Percentiles rank a stretch among this genome's conserved stretches.
phyloP scores from a whole-genome alignment of 2,888 invertebrate species.

The Dynastes tityus region DNA sequence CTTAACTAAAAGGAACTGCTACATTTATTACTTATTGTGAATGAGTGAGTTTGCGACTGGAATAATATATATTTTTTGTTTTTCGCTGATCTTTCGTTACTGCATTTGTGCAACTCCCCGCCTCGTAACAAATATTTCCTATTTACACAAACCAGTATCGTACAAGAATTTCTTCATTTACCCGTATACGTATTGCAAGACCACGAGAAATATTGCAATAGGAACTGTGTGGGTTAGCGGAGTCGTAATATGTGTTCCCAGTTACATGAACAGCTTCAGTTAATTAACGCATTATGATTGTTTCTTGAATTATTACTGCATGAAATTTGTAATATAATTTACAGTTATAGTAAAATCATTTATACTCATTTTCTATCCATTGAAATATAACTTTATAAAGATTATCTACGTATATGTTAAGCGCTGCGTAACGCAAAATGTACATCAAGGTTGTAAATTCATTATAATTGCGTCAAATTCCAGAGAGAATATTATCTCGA shows the following conservation, averaged over 20 bases:
- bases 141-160: slow-evolving; percentile 27
- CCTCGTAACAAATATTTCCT: slow-evolving; percentile 30
- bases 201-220: slow-evolving; percentile 41
- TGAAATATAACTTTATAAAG: background rate
- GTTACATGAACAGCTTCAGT: slow-evolving; percentile 17
- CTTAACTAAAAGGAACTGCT: slow-evolving; percentile 56
- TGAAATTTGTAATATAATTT: background rate
- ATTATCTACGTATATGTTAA: no score
- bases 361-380: no score
- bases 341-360: background rate
- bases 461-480: no score
- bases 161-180: slow-evolving; percentile 43
- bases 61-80: slow-evolving; percentile 15
- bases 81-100: slow-evolving; percentile 19
- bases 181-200: slow-evolving; percentile 38
- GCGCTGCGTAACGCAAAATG: no score
- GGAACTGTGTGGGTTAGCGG: slow-evolving; percentile 39
- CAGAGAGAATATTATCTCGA: no score
- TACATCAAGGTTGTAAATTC: no score
- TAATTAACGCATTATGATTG: slow-evolving; percentile 41
- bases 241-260: slow-evolving; percentile 35
- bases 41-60: background rate
- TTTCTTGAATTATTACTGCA: slow-evolving; percentile 15
- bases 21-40: slow-evolving; percentile 53
- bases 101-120: slow-evolving; percentile 6